Evolutionary conservation across 1,140 invertebrate species (phyloP).

Genomic region (Trichomalopsis sarcophagae): DNA sequence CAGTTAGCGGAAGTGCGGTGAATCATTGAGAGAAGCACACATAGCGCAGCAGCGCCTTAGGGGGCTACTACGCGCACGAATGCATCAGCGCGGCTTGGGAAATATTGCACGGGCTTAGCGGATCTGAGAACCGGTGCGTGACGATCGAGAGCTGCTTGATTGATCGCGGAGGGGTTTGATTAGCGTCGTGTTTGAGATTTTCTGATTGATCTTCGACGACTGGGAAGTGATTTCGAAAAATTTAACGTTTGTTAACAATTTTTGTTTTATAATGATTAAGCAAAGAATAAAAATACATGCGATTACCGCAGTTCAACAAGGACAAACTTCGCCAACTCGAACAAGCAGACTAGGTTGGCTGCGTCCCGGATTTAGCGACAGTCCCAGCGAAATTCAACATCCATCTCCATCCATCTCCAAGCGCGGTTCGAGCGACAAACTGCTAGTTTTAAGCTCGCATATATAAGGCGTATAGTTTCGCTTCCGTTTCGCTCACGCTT

Average conservation of each 20-base stretch:
- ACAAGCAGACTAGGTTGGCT: neutral
- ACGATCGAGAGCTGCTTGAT: neutral
- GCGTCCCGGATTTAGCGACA: neutral
- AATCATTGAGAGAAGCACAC: constrained; percentile 22
- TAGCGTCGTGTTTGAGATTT: too few relatives aligned
- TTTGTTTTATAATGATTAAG: too few relatives aligned
- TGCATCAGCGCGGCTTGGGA: neutral
- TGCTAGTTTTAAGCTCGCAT: neutral
- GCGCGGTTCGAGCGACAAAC: neutral
- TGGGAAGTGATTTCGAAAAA: too few relatives aligned
- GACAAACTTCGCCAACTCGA: too few relatives aligned
- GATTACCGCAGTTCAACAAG: too few relatives aligned
- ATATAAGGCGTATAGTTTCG: neutral
- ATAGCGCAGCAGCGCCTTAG: neutral
- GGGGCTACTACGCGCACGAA: neutral
- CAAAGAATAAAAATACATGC: too few relatives aligned
- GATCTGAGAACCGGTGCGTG: neutral
- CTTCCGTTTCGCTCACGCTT: neutral
- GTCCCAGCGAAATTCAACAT: neutral
- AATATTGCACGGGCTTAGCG: neutral
- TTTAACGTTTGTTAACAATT: too few relatives aligned
- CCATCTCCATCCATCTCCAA: neutral
- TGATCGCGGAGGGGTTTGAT: too few relatives aligned
- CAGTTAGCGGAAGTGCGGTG: constrained; percentile 44
- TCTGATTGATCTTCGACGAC: too few relatives aligned